Evolutionary conservation across 2,797 vertebrate species (phyloP), one percentile per base, ranked within the genome.

Genomic region (Choloepus didactylus): DNA sequence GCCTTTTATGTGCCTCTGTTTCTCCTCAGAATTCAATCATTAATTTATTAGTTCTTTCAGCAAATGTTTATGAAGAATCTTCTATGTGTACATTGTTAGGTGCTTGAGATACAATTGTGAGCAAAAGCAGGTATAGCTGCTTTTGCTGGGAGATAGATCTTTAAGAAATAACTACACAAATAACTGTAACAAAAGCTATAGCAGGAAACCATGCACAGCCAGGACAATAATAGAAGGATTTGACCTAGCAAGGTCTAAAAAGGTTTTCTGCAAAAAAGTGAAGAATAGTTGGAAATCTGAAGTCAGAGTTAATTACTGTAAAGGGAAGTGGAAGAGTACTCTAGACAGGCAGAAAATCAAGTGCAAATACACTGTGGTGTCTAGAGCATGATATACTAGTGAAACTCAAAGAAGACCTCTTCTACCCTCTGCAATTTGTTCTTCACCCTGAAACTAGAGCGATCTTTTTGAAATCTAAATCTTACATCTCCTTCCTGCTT

Each of bases 41-140:
- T 80, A 72, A 56, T 87, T 73, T 70, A 80, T 89, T 79, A 91
- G 16, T 25, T 82, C 9, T 89, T 93, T 83, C 27, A n/a, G 25
- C 29, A 89, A 77, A 91, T 89, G 77, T 72, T 85, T 81, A 54
- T 89, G 41, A 77, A 83, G 38, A 64, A 35, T 29, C 4, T 46
- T 54, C 29, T 56, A 7, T 31, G 35, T 23, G 0, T 62, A 31
- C 51, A 3, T 67, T 87, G 41, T n/a, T 82, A 66, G 12, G 31
- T 89, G 27, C 49, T 88, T 35, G 56, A 44, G 9, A 60, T 31
- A 44, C 18, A 64, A 7, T 29, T 79, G 38, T 82, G 31, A 86
- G n/a, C 18, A 67, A 95, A 60, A 49, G 2, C 12, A 79, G 29
- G 15, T 5, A 77, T 76, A 79, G 3, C 62, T 1, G 83, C 19